Evolutionary conservation across 2,113 vertebrate species (phyloP).

Genomic region (Elaphurus davidianus): DNA sequence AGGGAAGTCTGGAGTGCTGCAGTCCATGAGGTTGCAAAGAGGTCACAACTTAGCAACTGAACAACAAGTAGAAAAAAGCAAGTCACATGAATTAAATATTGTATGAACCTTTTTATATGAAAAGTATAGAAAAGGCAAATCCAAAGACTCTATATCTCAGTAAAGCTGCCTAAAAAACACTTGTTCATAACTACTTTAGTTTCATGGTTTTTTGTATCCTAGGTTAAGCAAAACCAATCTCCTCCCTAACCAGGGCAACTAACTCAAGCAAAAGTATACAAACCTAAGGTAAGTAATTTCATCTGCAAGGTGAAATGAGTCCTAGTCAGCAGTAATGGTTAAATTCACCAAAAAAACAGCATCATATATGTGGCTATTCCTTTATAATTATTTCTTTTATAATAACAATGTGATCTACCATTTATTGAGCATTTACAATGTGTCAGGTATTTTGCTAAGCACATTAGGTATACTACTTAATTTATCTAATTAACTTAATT

Average conservation of each 20-base stretch:
- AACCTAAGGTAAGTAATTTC: background rate
- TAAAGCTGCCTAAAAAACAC: background rate
- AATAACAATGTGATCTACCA: background rate
- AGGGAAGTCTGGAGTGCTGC: background rate
- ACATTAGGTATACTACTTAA: background rate
- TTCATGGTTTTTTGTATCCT: background rate
- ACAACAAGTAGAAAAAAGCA: background rate
- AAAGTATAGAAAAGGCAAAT: background rate
- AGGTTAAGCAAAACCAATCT: background rate
- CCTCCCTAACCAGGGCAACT: background rate
- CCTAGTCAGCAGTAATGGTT: background rate
- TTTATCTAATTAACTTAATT: background rate
- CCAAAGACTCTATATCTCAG: background rate
- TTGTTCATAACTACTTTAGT: background rate
- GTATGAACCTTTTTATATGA: background rate
- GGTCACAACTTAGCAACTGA: background rate
- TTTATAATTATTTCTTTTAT: background rate
- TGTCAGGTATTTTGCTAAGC: background rate
- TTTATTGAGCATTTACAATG: background rate
- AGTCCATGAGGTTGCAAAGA: background rate
- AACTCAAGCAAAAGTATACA: background rate
- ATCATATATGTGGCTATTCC: background rate
- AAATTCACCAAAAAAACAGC: background rate
- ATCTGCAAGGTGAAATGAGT: background rate
- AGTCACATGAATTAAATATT: background rate